Evolutionary conservation across 1,140 invertebrate genomes (phyloP), one percentile per base, ranked within the genome.

Genomic region (roundworm (Caenorhabditis elegans)): DNA sequence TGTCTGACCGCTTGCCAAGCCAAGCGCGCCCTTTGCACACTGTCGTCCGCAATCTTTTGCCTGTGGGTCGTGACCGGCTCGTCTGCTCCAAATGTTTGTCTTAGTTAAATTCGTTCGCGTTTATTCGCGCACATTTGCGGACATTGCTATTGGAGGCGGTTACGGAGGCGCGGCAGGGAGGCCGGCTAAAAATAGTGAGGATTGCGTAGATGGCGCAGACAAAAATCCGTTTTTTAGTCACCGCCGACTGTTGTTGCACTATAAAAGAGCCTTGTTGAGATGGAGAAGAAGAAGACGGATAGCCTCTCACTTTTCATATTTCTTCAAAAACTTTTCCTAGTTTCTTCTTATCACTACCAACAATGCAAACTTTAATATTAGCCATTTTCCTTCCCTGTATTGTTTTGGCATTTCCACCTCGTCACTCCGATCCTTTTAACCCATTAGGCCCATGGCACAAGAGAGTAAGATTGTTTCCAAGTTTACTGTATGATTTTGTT

Each of bases 371-470:
- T 39, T 43, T 53, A 22, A 24, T 83, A 22, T 39, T 65, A 47
- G 28, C 80, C n/a, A 11, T 83, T 49, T 43, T 43, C 39, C 43
- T 83, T 26, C 82, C 82, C 43, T 39, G 36, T 47, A 28, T 79
- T 11, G 46, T 65, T 47, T 28, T 75, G 4, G 51, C 76, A 4
- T 83, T 70, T 82, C 82, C 82, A 60, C 82, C 76, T 48, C 82
- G 76, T 13, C 49, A 80, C 36, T 78, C 84, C 4, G 87, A 88
- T 80, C 87, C 87, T 17, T 88, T 87, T 43, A 89, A 85, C 65
- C 87, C 87, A 10, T 70, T 88, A 11, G 87, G 87, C 24, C 55
- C 80, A n/a, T 88, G 87, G 87, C 87, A 86, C 76, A 82, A 83
- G 55, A 70, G 87, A 70, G 87, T 87, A 51, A 83, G 83, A 82